These are phyloP conservation scores for Passer montanus DNA, from an alignment of 2,113 vertebrate species.

Conservation along the genomic window DNA sequence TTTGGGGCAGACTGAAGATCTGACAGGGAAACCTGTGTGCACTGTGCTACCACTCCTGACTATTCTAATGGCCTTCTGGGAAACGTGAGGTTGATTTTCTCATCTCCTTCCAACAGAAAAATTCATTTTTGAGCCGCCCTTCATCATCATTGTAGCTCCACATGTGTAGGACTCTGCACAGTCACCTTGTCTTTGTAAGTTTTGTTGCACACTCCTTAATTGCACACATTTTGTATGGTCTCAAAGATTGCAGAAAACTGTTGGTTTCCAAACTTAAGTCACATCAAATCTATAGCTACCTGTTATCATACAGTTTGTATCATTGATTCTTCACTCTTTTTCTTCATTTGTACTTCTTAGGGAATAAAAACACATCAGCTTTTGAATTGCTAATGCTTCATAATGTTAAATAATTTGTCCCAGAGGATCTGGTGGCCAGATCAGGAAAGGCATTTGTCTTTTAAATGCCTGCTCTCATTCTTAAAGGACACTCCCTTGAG, in stretches of 20 bases:
- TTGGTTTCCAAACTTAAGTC: not conserved
- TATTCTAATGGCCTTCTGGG: not conserved
- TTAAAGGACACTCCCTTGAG: not conserved
- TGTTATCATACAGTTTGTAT: not conserved
- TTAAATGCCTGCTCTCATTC: not conserved
- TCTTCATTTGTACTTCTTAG: not conserved
- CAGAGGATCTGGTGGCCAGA: not conserved
- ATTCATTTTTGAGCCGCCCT: not conserved
- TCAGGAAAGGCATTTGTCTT: not conserved
- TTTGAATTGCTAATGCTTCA: not conserved
- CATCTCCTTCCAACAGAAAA: not conserved
- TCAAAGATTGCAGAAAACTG: not conserved
- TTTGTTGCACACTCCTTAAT: not conserved
- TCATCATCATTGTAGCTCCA: not conserved
- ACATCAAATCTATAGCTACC: not conserved
- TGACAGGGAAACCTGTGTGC: not conserved
- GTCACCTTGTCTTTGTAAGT: not conserved
- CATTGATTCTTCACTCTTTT: not conserved
- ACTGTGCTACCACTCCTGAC: not conserved
- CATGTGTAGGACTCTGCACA: not conserved
- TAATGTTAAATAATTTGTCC: not conserved
- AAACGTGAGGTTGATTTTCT: not conserved
- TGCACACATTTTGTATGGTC: fast-evolving
- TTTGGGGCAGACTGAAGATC: fast-evolving
- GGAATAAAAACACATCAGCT: not conserved